These are phyloP conservation scores for Diplosoma virens DNA, from an alignment of 23 tunicate genomes.

Conservation along the genomic window DNA sequence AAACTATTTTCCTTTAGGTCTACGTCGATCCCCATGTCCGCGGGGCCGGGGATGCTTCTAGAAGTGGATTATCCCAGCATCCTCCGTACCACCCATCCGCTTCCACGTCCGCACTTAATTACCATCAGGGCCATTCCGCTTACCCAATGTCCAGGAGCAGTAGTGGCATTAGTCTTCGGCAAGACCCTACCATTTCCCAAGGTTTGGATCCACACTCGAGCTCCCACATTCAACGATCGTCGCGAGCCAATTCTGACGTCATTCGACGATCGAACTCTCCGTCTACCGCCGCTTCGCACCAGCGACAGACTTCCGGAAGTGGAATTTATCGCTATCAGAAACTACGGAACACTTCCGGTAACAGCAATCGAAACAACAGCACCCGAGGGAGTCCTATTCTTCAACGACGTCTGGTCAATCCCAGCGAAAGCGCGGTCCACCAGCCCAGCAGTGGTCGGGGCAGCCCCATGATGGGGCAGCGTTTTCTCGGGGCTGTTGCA, in stretches of 20 bases:
- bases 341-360: conserved; percentile 27
- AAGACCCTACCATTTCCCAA: not conserved
- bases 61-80: not conserved
- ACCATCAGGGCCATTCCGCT: not conserved
- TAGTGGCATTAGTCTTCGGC: conserved; percentile 76
- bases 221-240: conserved; percentile 60
- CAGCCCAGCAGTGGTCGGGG: conserved; percentile 15
- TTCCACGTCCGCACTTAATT: conserved; percentile 64
- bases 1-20: conserved; percentile 24
- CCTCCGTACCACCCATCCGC: conserved; percentile 70
- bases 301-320: conserved; percentile 46
- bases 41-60: not conserved
- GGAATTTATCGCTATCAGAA: conserved; percentile 1
- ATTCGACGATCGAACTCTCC: conserved; percentile 40
- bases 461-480: conserved; percentile 44
- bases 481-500: conserved; percentile 31
- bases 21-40: conserved; percentile 64
- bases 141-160: conserved; percentile 71
- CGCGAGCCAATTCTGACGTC: conserved; percentile 60
- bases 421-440: conserved; percentile 16
- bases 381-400: conserved; percentile 47
- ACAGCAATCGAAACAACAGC: conserved; percentile 81
- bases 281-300: conserved; percentile 17
- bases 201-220: not conserved
- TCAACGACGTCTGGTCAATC: conserved; percentile 49